A percentile compares a stretch with the other conserved stretches of the same genome.
phyloP scores from a whole-genome alignment of 23 tunicate species.

The Botrylloides violaceus region DNA sequence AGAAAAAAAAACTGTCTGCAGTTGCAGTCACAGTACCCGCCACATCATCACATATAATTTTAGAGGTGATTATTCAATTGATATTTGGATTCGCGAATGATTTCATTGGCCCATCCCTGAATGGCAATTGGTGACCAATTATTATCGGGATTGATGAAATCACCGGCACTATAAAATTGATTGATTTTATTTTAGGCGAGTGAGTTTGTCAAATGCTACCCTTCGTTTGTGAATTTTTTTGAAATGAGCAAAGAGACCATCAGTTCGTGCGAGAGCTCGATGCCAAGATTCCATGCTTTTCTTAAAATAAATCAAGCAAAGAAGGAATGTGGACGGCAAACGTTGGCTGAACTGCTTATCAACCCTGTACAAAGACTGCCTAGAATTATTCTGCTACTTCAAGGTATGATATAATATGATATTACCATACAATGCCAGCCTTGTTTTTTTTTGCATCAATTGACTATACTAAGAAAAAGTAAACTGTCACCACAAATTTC shows the following conservation, averaged over 20 bases:
- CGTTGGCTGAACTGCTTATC: slow-evolving; percentile 79
- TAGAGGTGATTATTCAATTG: no score
- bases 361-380: slow-evolving; percentile 91
- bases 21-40: no score
- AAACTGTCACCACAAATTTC: no score
- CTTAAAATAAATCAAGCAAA: slow-evolving; percentile 93
- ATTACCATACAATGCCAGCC: not conserved
- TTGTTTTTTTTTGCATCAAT: no score
- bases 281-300: slow-evolving; percentile 86
- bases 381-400: slow-evolving; percentile 71
- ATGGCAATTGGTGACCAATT: no score
- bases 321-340: slow-evolving; percentile 86
- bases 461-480: no score
- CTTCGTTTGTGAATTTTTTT: slow-evolving; percentile 88
- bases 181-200: slow-evolving; percentile 64
- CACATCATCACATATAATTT: no score
- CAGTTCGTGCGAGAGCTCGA: slow-evolving; percentile 41
- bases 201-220: slow-evolving; percentile 73
- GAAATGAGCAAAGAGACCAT: slow-evolving; percentile 76
- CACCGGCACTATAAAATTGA: no score
- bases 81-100: no score
- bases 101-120: no score
- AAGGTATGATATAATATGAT: slow-evolving; percentile 29
- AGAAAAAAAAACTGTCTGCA: no score
- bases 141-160: no score